Percentiles rank a stretch among this genome's conserved stretches.
Conservation (phyloP, 2,113 vertebrate genomes). For the Xiphophorus hellerii region DNA sequence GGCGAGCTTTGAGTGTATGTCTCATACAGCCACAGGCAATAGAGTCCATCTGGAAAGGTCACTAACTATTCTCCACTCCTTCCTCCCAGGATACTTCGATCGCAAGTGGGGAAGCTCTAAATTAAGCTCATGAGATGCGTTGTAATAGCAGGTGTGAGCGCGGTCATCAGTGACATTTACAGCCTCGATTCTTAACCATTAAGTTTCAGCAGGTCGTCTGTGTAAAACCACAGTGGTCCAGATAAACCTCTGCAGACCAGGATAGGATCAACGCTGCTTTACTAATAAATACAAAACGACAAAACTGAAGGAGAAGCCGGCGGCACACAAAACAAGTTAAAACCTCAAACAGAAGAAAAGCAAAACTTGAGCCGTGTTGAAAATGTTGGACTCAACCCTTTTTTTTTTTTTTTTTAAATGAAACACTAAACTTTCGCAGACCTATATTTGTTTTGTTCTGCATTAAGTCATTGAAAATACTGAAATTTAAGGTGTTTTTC, state of each 20-base stretch:
- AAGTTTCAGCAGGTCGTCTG: neutral
- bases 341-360: neutral
- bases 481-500: too few relatives aligned
- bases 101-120: neutral
- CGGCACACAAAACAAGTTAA: neutral
- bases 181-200: too few relatives aligned
- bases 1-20: constrained; percentile 10
- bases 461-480: too few relatives aligned
- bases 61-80: neutral
- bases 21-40: constrained; percentile 18
- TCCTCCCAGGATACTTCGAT: neutral
- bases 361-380: too few relatives aligned
- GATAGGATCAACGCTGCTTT: neutral
- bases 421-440: too few relatives aligned
- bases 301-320: neutral
- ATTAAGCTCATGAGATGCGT: neutral
- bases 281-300: neutral
- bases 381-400: too few relatives aligned
- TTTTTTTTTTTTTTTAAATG: too few relatives aligned
- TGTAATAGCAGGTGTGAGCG: neutral
- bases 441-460: too few relatives aligned
- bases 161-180: neutral
- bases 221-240: neutral
- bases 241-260: neutral
- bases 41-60: constrained; percentile 1